Conservation (phyloP, 2,113 vertebrate genomes). For the Spilogale gracilis region DNA sequence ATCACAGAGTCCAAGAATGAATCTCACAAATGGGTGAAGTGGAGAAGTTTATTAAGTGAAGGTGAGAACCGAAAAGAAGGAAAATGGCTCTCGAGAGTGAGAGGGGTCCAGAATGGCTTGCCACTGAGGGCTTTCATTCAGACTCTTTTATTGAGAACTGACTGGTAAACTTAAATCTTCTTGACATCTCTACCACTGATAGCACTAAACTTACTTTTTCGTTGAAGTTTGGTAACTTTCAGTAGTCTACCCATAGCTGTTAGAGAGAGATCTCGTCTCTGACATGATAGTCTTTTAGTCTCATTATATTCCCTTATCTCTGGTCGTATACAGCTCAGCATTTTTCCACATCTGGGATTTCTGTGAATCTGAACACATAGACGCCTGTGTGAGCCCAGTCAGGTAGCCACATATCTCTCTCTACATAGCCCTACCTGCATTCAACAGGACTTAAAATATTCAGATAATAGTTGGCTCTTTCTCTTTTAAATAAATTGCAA, state of each 20-base stretch:
- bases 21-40: background rate
- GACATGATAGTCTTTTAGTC: background rate
- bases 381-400: too few relatives aligned
- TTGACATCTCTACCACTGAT: background rate
- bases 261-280: background rate
- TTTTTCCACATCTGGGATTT: background rate
- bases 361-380: background rate
- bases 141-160: background rate
- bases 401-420: background rate
- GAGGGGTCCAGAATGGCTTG: background rate
- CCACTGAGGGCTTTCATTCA: background rate
- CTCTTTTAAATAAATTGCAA: background rate
- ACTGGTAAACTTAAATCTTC: background rate
- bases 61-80: background rate
- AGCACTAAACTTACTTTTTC: background rate
- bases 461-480: background rate
- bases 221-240: background rate
- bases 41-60: background rate
- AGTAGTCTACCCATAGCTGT: background rate
- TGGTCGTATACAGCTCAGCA: background rate
- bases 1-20: background rate
- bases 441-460: background rate
- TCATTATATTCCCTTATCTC: background rate
- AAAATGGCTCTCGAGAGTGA: background rate
- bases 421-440: background rate